These are phyloP conservation scores for Mimachlamys varia DNA, from an alignment of 2,888 invertebrate species.

Conservation along the genomic window DNA sequence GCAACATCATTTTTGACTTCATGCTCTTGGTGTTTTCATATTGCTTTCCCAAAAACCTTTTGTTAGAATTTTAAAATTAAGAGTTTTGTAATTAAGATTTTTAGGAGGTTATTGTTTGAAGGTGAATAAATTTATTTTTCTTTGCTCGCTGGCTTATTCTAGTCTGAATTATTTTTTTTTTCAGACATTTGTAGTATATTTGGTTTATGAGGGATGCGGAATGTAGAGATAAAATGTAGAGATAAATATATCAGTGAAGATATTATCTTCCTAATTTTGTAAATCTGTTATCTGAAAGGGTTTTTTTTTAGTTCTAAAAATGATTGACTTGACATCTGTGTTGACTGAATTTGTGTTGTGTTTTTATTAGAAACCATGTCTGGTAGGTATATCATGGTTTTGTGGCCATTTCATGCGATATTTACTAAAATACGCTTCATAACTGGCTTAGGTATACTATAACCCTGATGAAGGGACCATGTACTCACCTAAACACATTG, in stretches of 20 bases:
- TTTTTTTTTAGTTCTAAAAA: background rate
- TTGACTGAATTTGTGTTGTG: background rate
- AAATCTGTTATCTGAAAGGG: background rate
- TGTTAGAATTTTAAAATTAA: no score
- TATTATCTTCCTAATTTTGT: background rate
- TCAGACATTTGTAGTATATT: no score
- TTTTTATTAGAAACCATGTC: constrained; percentile 10
- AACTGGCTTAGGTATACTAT: background rate
- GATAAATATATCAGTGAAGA: no score
- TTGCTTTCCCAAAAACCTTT: no score
- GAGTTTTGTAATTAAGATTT: no score
- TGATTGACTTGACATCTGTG: background rate
- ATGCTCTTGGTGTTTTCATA: background rate
- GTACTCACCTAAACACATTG: background rate
- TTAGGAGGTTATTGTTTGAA: no score
- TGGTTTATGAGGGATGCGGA: no score
- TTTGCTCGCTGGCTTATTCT: no score
- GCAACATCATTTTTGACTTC: background rate
- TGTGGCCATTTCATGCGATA: background rate
- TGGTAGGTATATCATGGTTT: background rate
- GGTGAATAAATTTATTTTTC: no score
- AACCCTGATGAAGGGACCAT: background rate
- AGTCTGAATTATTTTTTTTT: no score
- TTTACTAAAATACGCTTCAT: background rate
- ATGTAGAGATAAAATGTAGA: no score